These are phyloP conservation scores for Galeruca laticollis DNA, from an alignment of 2,888 invertebrate species.

Conservation along the genomic window DNA sequence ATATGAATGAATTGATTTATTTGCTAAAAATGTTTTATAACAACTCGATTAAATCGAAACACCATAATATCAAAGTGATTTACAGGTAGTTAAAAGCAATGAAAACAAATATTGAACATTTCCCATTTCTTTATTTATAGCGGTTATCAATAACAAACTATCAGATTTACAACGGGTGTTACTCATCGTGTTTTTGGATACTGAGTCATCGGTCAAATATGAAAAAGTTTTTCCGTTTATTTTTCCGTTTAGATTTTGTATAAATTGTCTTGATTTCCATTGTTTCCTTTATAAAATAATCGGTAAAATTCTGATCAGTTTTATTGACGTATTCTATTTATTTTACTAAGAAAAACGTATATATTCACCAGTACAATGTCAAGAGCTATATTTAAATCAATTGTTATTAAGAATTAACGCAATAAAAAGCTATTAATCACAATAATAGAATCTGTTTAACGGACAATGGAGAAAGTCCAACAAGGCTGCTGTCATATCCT, in stretches of 20 bases:
- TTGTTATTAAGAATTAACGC: too few relatives aligned
- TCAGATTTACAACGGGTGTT: constrained; percentile 2
- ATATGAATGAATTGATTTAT: background rate
- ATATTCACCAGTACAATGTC: too few relatives aligned
- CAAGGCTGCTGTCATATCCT: too few relatives aligned
- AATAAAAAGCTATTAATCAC: too few relatives aligned
- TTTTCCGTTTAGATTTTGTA: background rate
- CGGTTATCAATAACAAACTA: constrained; percentile 28
- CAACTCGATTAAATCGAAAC: constrained; percentile 11
- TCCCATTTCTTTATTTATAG: constrained; percentile 28
- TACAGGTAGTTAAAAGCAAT: constrained; percentile 17
- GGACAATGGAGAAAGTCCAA: too few relatives aligned
- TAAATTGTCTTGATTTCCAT: background rate
- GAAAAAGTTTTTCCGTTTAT: background rate
- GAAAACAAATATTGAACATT: constrained; percentile 27
- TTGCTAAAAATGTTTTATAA: background rate
- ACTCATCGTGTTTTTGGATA: background rate
- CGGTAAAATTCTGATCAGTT: too few relatives aligned
- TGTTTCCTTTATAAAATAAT: too few relatives aligned
- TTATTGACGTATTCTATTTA: too few relatives aligned
- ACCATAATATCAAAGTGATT: constrained; percentile 14
- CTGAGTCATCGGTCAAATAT: background rate
- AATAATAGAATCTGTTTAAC: too few relatives aligned
- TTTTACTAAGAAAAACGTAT: too few relatives aligned
- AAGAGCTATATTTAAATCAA: too few relatives aligned